Conservation (phyloP, 2,113 vertebrate genomes). For the Puffinus mauretanicus region DNA sequence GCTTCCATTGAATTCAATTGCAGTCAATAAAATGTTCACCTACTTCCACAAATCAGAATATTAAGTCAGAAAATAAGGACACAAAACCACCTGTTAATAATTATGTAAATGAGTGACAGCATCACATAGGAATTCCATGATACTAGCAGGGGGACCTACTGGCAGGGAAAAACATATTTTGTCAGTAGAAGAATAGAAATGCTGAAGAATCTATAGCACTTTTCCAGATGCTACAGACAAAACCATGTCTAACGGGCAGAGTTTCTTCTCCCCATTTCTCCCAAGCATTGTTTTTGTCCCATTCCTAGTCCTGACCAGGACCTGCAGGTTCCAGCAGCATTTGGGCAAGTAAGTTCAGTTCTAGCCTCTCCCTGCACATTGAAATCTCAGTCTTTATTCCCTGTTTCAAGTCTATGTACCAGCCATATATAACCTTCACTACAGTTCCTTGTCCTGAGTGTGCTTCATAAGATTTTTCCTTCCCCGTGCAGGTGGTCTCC, state of each 20-base stretch:
- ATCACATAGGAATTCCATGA: conserved; percentile 16
- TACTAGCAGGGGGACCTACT: neutral
- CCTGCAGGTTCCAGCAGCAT: neutral
- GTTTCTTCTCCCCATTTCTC: neutral
- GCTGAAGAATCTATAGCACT: neutral
- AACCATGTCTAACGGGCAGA: neutral
- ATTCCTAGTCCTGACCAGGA: neutral
- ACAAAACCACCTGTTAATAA: conserved; percentile 30
- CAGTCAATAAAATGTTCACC: neutral
- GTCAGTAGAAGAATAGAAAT: conserved; percentile 8
- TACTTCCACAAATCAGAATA: neutral
- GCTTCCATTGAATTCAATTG: neutral
- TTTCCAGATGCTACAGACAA: neutral
- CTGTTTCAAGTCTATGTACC: neutral
- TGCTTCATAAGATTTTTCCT: neutral
- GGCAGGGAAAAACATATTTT: neutral
- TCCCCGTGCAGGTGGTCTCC: neutral
- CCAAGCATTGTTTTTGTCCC: neutral
- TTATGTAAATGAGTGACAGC: conserved; percentile 29
- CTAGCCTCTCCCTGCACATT: neutral
- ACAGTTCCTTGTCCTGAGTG: neutral
- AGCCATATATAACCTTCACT: neutral
- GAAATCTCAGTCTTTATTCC: neutral
- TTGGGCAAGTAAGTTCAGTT: neutral
- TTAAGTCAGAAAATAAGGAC: neutral